Evolutionary conservation across 2,797 vertebrate genomes (phyloP), one percentile per base, ranked within the genome.

Genomic region (Phrynocephalus vlangalii): DNA sequence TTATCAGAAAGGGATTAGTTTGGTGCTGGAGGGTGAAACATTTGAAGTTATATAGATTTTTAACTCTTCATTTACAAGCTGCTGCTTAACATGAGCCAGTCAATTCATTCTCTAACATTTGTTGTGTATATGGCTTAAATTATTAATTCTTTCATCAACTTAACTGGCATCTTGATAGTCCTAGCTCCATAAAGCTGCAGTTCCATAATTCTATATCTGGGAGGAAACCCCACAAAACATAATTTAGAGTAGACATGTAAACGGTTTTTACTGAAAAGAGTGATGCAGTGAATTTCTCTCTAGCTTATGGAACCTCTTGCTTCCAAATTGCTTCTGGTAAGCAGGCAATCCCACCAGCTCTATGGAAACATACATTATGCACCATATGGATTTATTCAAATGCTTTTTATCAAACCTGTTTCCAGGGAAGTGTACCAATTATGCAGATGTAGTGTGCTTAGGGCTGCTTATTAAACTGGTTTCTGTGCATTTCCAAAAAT

Each of bases 391-490:
- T 88, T 88, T 84, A 72, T 76, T 72, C 60, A 83, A 84, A 79
- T 68, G 20, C 73, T 71, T 67, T 72, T 50, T 38, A 80, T 26
- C n/a, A 60, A 83, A 60, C 85, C 81, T 88, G 63, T 50, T 92
- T 83, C 85, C 75, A 80, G 82, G 67, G 56, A 91, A 73, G 83
- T 0, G 1, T 80, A 83, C 18, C n/a, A 38, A 78, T 90, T 75
- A 24, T 0, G 13, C 66, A 48, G 80, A 76, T 72, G 50, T 86
- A 72, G 71, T 33, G 81, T 71, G 86, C 83, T 90, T 91, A 86
- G 79, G 83, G 68, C 83, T 89, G 85, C 76, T 91, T 66, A 90
- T 88, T 84, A 89, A 91, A 91, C 18, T 0, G 15, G 73, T 90
- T 88, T 79, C 44, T 50, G 56, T 78, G 24, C 76, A 70, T 82